Evolutionary conservation across 1,140 invertebrate species (phyloP).

Genomic region (Apis florea): DNA sequence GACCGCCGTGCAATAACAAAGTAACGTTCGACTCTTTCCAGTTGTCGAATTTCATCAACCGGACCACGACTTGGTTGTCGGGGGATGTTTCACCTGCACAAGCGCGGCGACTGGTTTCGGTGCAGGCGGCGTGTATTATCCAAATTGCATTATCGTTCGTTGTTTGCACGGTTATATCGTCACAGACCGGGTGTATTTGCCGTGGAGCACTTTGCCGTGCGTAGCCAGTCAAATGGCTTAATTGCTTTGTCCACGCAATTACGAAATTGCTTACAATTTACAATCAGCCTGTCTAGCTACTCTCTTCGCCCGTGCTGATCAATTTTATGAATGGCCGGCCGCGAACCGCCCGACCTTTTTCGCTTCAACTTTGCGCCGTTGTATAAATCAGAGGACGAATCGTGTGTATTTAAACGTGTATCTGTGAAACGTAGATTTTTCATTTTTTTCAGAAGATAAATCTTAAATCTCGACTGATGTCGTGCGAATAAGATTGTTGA

Average conservation of each 20-base stretch:
- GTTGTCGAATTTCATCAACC: conserved; percentile 59
- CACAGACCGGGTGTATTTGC: conserved; percentile 64
- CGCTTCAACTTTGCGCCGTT: conserved; percentile 33
- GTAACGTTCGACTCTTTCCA: conserved; percentile 51
- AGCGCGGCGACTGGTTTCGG: conserved; percentile 27
- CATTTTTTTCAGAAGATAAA: not conserved
- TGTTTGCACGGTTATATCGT: conserved; percentile 72
- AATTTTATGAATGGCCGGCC: conserved; percentile 39
- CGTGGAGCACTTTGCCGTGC: conserved; percentile 61
- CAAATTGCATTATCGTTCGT: conserved; percentile 73
- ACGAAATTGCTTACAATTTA: conserved; percentile 77
- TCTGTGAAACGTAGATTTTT: conserved; percentile 9
- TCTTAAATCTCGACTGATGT: too few species aligned
- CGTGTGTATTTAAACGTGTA: conserved; percentile 24
- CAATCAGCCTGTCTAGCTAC: conserved; percentile 64
- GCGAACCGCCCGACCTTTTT: conserved; percentile 49
- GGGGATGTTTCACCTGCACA: conserved; percentile 47
- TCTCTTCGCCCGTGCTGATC: conserved; percentile 34
- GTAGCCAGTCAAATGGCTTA: conserved; percentile 73
- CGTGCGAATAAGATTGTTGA: too few species aligned
- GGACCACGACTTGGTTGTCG: conserved; percentile 43
- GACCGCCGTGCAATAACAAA: not conserved
- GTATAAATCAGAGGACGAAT: conserved; percentile 57
- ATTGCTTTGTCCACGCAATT: conserved; percentile 76
- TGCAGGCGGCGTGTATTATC: conserved; percentile 68